Evolutionary conservation across 2,797 vertebrate species (phyloP), one percentile per base, ranked within the genome.

Genomic region (Myotis myotis): DNA sequence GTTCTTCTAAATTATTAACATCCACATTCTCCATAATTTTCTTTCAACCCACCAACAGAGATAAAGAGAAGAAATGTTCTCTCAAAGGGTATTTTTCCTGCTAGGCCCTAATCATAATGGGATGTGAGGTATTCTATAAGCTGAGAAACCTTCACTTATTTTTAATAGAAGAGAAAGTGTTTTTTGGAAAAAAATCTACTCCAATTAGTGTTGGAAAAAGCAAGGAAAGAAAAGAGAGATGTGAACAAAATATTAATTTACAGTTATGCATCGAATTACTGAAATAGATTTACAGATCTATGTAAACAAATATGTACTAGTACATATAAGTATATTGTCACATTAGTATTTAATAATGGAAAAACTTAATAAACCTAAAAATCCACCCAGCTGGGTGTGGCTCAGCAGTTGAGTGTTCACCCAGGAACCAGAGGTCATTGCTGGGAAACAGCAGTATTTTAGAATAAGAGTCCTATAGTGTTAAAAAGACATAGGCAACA

Each of bases 1-100:
- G 64, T 92, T 86, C 70, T 93, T 92, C 53, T 94, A 53, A 92
- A 88, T 95, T 94, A 91, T 90, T 95, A 57, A 85, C 25, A 84
- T 86, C 86, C 49, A 81, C 25, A 36, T 82, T 88, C 76, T 88
- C 80, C 74, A 82, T 95, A 33, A 87, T 90, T 94, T 92, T 95
- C 68, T 94, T 92, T 88, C 41, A 95, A 33, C 10, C 75, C 25
- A 71, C 74, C 93, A 88, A 64, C 11, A 82, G 36, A 41, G 41
- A 60, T 87, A 84, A 81, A 62, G 41, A 83, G 51, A 72, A 81
- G 30, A 53, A 51, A 87, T 79, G 13, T 74, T 88, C 47, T 85
- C 62, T 89, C 47, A 38, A 78, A 87, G 47, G 44, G 7, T 36
- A 57, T 90, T 92, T 80, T 82, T 71, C n/a, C 60, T 23, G 7